These are phyloP conservation scores for Leptinotarsa defecta DNA, from an alignment of 1,140 invertebrate genomes.

Conservation along the genomic window DNA sequence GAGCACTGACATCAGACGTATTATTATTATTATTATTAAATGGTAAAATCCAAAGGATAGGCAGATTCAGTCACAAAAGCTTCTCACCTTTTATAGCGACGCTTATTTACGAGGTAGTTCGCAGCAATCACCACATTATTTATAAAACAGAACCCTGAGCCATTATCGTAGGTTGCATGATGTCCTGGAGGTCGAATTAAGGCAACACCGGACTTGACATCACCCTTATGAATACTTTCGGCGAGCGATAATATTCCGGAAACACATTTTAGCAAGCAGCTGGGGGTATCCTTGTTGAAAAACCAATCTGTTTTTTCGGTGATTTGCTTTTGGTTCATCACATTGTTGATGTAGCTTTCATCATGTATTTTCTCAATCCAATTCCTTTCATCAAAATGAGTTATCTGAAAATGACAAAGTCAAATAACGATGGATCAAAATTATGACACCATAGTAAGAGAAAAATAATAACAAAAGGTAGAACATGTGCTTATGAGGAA, in stretches of 20 bases:
- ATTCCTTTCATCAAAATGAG: conserved; percentile 3
- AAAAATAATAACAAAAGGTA: background rate
- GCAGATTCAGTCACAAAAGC: background rate
- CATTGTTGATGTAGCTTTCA: background rate
- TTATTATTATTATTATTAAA: too few relatives aligned
- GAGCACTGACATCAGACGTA: too few relatives aligned
- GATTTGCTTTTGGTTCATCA: conserved; percentile 6
- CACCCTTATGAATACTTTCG: conserved; percentile 40
- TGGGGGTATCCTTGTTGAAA: conserved; percentile 11
- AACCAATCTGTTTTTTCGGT: conserved; percentile 16
- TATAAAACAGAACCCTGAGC: conserved; percentile 88
- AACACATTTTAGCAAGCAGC: conserved; percentile 20
- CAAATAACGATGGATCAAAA: background rate
- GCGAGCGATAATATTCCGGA: conserved; percentile 16
- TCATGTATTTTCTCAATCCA: conserved; percentile 24
- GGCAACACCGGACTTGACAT: conserved; percentile 73
- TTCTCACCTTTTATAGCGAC: conserved; percentile 62
- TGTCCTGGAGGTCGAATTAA: conserved; percentile 87
- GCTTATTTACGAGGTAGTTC: conserved; percentile 66
- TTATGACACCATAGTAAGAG: background rate
- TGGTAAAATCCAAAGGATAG: too few relatives aligned
- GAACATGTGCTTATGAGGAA: too few relatives aligned
- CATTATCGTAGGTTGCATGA: conserved; percentile 73
- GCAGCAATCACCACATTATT: conserved; percentile 87
- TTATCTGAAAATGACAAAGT: conserved; percentile 15